Base-by-base conservation (phyloP, 2,113 vertebrate species). In the Rhodinocichla rosea region DNA sequence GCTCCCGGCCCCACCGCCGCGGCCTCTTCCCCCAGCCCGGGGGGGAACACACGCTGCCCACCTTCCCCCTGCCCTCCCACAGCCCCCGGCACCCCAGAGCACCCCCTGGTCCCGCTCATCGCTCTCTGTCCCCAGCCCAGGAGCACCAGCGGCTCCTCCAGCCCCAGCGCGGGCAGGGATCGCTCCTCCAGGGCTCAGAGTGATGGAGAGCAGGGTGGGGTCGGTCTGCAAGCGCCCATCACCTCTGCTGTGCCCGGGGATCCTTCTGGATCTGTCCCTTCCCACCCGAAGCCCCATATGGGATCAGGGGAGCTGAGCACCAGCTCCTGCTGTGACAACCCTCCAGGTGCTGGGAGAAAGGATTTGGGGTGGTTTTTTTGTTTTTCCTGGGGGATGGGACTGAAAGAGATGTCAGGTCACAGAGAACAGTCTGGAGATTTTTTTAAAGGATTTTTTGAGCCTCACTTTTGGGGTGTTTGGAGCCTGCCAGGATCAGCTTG, bases 1-100 rank as follows among this genome's bases (percentile, higher is more conserved):
- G 84, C 92, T 81, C 84, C 56, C 81, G 35, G 87, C 89, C 68
- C 87, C 87, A 60, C 76, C 71, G 23, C 71, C 33, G 7, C 63
- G 5, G 75, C 73, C 87, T 52, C 89, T 55, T 28, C 39, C 69
- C 64, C 56, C 80, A 59, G 62, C 60, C 65, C 2, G 16, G 42
- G 37, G 19, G 73, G 8, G 27, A 11, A 7, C 32, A 63, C 85
- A 14, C 1, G 1, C 22, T 65, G 33, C 57, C 42, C 77, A 8
- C 65, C 17, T 39, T 20, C 26, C 19, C 40, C 19, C 65, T 26
- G 44, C 32, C 42, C 32, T 68, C 69, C 40, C 55, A 11, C 23
- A 7, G n/a, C 15, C 18, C 30, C 33, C 1, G 5, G 6, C 62
- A 55, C 14, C 26, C 44, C 91, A 40, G 6, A 65, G n/a, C 52